Conservation (phyloP, 2,797 vertebrate genomes). For the Mormyrops boulengeri region DNA sequence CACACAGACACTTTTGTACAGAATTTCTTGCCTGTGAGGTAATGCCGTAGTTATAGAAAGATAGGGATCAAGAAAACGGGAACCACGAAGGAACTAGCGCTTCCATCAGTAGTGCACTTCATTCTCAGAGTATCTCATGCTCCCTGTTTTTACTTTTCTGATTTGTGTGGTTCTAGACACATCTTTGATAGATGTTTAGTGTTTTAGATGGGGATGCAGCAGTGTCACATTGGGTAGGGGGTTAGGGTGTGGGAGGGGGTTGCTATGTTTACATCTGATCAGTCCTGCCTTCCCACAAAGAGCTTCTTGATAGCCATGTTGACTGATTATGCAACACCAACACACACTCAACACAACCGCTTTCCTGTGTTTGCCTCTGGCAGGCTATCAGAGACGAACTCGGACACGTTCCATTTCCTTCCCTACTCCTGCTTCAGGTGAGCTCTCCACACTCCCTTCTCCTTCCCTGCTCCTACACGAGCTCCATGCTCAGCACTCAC, state of each 20-base stretch:
- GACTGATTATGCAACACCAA: background rate
- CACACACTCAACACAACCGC: background rate
- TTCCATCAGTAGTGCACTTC: background rate
- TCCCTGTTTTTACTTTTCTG: background rate
- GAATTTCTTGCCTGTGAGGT: background rate
- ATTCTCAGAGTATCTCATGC: background rate
- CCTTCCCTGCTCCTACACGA: background rate
- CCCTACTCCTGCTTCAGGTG: background rate
- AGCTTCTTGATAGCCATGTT: background rate
- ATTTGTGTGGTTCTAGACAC: background rate
- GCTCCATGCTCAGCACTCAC: background rate
- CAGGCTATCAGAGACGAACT: conserved; percentile 57
- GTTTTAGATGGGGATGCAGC: background rate
- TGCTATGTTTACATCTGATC: background rate
- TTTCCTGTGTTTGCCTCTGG: background rate
- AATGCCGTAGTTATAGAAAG: background rate
- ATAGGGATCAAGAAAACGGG: background rate
- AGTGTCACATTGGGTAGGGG: background rate
- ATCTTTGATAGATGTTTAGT: background rate
- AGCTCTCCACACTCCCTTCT: background rate
- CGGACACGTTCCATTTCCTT: conserved; percentile 47
- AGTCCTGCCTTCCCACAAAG: background rate
- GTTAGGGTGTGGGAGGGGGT: background rate
- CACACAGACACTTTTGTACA: background rate
- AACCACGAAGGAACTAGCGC: background rate